Evolutionary conservation across 2,113 vertebrate species (phyloP), one percentile per base, ranked within the genome.

Genomic region (Bufo gargarizans): DNA sequence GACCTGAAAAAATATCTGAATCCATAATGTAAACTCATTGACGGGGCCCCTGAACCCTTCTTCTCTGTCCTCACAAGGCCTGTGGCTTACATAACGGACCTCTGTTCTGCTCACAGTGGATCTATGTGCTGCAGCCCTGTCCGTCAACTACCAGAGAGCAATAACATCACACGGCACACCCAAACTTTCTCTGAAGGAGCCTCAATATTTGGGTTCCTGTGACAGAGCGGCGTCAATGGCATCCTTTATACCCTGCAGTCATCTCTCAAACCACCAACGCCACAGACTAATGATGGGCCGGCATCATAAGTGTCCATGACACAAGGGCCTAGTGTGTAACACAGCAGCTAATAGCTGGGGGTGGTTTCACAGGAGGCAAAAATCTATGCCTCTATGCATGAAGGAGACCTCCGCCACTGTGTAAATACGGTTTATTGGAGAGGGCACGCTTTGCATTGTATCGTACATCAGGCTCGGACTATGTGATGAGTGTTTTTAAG

Each of bases 151-250:
- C 65, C 71, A 50, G n/a, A 69, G 59, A 79, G 85, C 72, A 78
- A 59, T 58, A 87, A 56, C 61, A 74, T 87, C 4, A 59, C 67
- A 82, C 33, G 69, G 76, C 79, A 63, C 69, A n/a, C 14, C 14
- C 67, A 19, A 77, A 82, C 55, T 6, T 14, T 63, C 81, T 61
- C 67, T 19, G 47, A 47, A 53, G 58, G 43, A 65, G 85, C 53
- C 17, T 50, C 67, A 88, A 61, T 74, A 59, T 82, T 88, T 82
- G 59, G 16, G 78, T 63, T 82, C 79, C 65, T 72, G 43, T 87
- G 86, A 87, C 50, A 5, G 78, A 17, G 69, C 50, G 1, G 6
- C 7, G 49, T 88, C 50, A 88, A 88, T 71, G 67, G 79, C 49
- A 7, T 49, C 69, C 69, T 88, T 88, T 82, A 88, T 88, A 19